phyloP scores from a whole-genome alignment of 2,113 vertebrate species.

The Phyllostomus hastatus region DNA sequence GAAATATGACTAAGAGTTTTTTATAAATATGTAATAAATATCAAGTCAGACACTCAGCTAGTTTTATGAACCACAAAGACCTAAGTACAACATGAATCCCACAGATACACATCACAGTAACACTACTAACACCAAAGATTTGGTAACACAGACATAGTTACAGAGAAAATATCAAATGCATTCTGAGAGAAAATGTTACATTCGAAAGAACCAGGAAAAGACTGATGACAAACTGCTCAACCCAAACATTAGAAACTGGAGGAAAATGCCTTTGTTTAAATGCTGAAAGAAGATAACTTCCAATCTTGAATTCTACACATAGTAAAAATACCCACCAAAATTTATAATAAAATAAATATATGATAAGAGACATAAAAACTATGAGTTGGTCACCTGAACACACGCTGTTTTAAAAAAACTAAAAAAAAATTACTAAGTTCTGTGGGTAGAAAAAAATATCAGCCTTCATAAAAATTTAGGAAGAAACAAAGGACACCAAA shows the following conservation, averaged over 20 bases:
- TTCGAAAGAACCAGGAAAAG: not conserved
- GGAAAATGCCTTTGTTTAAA: not conserved
- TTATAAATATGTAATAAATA: not conserved
- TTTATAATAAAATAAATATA: not conserved
- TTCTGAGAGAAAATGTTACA: not conserved
- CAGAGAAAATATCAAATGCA: not conserved
- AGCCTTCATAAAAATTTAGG: not conserved
- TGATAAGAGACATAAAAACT: not conserved
- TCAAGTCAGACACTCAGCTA: not conserved
- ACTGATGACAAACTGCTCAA: not conserved
- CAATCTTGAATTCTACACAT: not conserved
- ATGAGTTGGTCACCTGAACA: not conserved
- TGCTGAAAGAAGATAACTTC: not conserved
- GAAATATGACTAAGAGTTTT: not conserved
- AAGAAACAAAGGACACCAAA: not conserved
- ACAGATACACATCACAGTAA: not conserved
- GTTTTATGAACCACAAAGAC: not conserved
- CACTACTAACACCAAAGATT: not conserved
- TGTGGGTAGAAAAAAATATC: not conserved
- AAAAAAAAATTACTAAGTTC: not conserved
- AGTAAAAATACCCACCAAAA: not conserved
- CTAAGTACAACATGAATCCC: not conserved
- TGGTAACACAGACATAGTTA: not conserved
- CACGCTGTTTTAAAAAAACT: not conserved
- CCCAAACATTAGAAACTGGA: not conserved